Conservation (phyloP, 2,888 invertebrate genomes). For the Sminthurinus aureus region DNA sequence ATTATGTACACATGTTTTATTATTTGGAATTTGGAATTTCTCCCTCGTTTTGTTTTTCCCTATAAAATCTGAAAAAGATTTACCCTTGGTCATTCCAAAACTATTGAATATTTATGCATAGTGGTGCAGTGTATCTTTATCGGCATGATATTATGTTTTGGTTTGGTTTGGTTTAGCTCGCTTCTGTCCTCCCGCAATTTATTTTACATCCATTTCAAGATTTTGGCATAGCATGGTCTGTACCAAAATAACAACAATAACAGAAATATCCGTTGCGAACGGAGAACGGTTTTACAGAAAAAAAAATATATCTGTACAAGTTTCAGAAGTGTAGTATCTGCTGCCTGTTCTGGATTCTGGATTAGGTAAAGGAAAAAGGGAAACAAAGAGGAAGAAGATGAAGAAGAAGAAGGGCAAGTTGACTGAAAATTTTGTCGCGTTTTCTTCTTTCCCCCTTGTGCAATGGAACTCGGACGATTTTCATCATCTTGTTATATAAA, state of each 20-base stretch:
- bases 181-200: too few species aligned
- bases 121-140: neutral
- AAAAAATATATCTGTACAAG: neutral
- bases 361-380: neutral
- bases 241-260: neutral
- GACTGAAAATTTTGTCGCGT: constrained; percentile 9
- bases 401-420: neutral
- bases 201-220: too few species aligned
- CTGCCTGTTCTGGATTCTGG: neutral
- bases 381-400: neutral
- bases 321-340: neutral
- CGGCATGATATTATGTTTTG: too few species aligned
- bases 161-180: neutral
- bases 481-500: too few species aligned
- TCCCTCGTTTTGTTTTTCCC: neutral
- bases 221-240: too few species aligned
- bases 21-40: neutral
- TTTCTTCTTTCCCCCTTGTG: neutral
- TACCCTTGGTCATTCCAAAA: too few species aligned
- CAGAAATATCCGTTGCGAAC: neutral
- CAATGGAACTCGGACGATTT: neutral
- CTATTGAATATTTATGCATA: neutral
- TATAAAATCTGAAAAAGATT: neutral
- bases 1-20: neutral
- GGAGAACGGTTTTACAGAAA: neutral